Percentiles rank a stretch among this genome's conserved stretches.
phyloP scores from a whole-genome alignment of 2,888 invertebrate species.

The Asteroscopus sphinx region DNA sequence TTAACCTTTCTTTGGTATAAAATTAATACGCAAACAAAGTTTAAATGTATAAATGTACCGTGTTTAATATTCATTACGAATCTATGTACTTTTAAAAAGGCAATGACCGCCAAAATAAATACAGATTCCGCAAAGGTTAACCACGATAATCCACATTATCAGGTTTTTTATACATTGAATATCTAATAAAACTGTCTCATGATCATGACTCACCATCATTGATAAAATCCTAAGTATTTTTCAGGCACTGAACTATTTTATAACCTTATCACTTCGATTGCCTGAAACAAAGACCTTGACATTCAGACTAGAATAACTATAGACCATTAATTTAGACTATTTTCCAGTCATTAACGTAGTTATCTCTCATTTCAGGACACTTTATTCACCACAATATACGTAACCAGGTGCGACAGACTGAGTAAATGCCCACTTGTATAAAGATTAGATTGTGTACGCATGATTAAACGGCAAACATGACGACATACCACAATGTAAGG shows the following conservation, averaged over 20 bases:
- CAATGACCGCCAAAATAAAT: constrained; percentile 40
- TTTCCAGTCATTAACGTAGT: constrained; percentile 18
- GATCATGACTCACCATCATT: constrained; percentile 41
- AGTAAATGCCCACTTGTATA: constrained; percentile 36
- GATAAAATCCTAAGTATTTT: constrained; percentile 5
- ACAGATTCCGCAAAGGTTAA: constrained; percentile 22
- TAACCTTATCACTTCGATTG: constrained; percentile 1
- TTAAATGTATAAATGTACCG: constrained; percentile 15
- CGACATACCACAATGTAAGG: constrained; percentile 2
- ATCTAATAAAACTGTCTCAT: not conserved
- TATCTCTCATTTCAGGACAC: constrained; percentile 2
- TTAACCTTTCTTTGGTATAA: constrained; percentile 1
- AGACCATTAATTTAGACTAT: not conserved
- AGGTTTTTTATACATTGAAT: not conserved
- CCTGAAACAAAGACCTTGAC: constrained; percentile 12
- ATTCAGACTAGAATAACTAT: constrained; percentile 8
- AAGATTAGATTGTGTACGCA: constrained; percentile 44
- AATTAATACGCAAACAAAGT: constrained; percentile 24
- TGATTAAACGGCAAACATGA: constrained; percentile 27
- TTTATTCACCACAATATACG: constrained; percentile 17
- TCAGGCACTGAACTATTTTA: constrained; percentile 9
- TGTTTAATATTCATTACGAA: constrained; percentile 41
- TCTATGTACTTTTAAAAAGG: constrained; percentile 34
- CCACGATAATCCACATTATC: constrained; percentile 4
- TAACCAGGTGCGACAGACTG: constrained; percentile 31